A percentile compares a stretch with the other conserved stretches of the same genome.
Conservation (phyloP, 2,888 invertebrate genomes). For the Dolichopus griseipennis region DNA sequence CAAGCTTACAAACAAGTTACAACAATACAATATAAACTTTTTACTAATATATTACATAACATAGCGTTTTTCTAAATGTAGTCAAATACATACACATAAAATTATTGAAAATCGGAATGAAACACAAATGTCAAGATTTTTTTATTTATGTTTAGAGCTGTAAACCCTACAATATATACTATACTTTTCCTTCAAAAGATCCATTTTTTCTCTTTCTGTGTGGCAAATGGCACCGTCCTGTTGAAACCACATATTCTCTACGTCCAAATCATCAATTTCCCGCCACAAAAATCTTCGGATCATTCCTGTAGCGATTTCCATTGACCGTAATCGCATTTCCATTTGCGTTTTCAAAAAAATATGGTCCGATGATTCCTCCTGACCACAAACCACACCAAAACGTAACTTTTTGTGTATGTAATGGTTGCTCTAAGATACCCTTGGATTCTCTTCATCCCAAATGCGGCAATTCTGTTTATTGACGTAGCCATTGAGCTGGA, state of each 20-base stretch:
- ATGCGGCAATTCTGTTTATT: not conserved
- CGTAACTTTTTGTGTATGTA: not conserved
- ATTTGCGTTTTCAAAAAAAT: constrained; percentile 2
- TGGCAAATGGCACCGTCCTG: not conserved
- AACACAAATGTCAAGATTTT: too few species aligned
- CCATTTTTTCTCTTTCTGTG: too few species aligned
- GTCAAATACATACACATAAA: too few species aligned
- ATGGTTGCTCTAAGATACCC: constrained; percentile 1
- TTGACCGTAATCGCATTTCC: constrained; percentile 4
- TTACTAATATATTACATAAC: too few species aligned
- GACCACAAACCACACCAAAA: not conserved
- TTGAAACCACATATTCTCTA: not conserved
- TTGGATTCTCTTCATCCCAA: constrained; percentile 2
- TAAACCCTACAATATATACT: too few species aligned
- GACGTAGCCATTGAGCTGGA: constrained; percentile 3
- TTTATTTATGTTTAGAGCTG: too few species aligned
- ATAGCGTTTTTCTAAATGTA: too few species aligned
- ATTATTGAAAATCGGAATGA: too few species aligned
- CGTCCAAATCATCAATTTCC: constrained; percentile 6
- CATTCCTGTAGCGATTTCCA: constrained; percentile 2
- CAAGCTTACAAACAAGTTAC: too few species aligned
- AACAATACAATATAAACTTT: too few species aligned
- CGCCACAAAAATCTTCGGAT: not conserved
- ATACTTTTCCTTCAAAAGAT: too few species aligned
- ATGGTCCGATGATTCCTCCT: not conserved